Base-by-base conservation (phyloP, 2,888 invertebrate genomes). In the Hemicrepidius hirtus region DNA sequence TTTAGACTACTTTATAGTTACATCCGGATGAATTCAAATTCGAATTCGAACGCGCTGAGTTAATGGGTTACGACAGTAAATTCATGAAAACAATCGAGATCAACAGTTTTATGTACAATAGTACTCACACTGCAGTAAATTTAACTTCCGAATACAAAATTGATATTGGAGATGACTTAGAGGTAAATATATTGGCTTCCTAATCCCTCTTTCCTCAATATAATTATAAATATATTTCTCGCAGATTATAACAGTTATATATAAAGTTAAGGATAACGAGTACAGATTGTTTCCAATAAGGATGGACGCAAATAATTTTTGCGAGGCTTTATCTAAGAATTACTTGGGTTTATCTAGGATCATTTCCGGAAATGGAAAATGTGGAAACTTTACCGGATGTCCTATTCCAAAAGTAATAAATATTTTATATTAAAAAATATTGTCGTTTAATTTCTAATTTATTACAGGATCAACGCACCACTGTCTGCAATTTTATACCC, bases 311-410 rank as follows among this genome's bases (percentile, higher is more conserved):
- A 46, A 46, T 2, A 46, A 46, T 2, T 13, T 46, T 7, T 46
- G n/a, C 10, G 24, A 24, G 5, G 24, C 24, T 24, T 3, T 24
- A 5, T 2, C 24, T 24, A 24, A 24, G 5, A 24, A 24, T 24
- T 24, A 24, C 5, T 2, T 24, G 24, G 24, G 24, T 24, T n/a
- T n/a, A n/a, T n/a, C n/a, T n/a, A n/a, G n/a, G n/a, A n/a, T n/a
- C n/a, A n/a, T n/a, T n/a, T n/a, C n/a, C n/a, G 24, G 24, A 24
- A 5, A 3, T 24, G 24, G 24, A 2, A 13, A 46, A 7, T 46
- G 46, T 46, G 46, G 46, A 46, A 46, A 46, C 9, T 46, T 46
- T 18, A 6, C 46, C n/a, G 13, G 2, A 16, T 46, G 46, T 18
- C 46, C 46, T n/a, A 13, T 18, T 3, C 1, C 1, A 46, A 13